phyloP scores from a whole-genome alignment of 2,113 vertebrate species.

The Hirundichthys speculiger region DNA sequence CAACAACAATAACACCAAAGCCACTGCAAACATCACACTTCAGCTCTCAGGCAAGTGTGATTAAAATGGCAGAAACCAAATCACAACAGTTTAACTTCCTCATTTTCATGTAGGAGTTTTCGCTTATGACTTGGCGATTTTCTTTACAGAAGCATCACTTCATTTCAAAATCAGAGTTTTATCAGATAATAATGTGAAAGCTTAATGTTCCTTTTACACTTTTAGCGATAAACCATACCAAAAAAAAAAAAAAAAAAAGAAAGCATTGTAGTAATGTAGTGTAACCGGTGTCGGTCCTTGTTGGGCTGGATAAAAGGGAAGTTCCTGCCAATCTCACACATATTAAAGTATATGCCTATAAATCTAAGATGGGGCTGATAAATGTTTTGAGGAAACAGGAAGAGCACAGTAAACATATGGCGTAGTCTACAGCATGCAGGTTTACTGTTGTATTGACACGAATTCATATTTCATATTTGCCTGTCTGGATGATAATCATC shows the following conservation, averaged over 20 bases:
- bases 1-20: too few relatives aligned
- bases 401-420: not conserved
- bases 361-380: not conserved
- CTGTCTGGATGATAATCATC: not conserved
- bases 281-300: not conserved
- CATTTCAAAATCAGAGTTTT: slow-evolving; percentile 7
- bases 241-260: too few relatives aligned
- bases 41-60: not conserved
- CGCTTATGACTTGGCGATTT: not conserved
- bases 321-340: not conserved
- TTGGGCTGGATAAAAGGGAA: not conserved
- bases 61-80: slow-evolving; percentile 15
- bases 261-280: too few relatives aligned
- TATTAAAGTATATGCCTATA: not conserved
- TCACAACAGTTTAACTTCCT: slow-evolving; percentile 33
- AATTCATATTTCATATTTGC: not conserved
- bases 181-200: not conserved
- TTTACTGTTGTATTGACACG: slow-evolving; percentile 8
- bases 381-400: slow-evolving; percentile 23
- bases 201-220: not conserved
- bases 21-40: not conserved
- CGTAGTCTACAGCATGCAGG: not conserved
- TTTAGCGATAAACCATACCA: not conserved
- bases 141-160: not conserved
- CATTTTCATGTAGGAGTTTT: slow-evolving; percentile 8